These are phyloP conservation scores for Heteractis magnifica DNA, from an alignment of 92 coral and sea anemone genomes.

Conservation along the genomic window DNA sequence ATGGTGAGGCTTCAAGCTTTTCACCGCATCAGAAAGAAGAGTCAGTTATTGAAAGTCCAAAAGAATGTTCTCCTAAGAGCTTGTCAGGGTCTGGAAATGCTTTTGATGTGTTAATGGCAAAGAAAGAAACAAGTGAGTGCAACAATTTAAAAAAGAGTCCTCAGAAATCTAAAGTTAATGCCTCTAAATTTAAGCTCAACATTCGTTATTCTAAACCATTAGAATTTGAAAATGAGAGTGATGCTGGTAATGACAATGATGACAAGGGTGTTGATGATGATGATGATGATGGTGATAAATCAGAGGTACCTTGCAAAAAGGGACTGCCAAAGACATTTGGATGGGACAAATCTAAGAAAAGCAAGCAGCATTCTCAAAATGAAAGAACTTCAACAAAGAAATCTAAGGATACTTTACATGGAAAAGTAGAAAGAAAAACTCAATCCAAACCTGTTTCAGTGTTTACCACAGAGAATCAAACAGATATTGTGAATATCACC, in stretches of 20 bases:
- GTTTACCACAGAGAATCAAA: neutral
- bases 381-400: neutral
- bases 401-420: neutral
- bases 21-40: neutral
- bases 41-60: neutral
- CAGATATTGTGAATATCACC: neutral
- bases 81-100: conserved; percentile 31
- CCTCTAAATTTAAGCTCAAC: conserved; percentile 42
- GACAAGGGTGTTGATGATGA: neutral
- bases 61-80: neutral
- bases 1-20: neutral
- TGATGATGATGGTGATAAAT: neutral
- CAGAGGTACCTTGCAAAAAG: no score
- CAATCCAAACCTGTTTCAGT: neutral
- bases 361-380: neutral
- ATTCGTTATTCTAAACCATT: conserved; percentile 33
- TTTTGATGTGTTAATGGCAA: conserved; percentile 73
- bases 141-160: neutral
- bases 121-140: conserved; percentile 21
- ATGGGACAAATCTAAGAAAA: neutral
- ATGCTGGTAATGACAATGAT: conserved; percentile 3
- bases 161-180: conserved; percentile 18
- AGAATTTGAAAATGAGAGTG: neutral
- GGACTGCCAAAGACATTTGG: neutral
- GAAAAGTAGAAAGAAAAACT: neutral